Base-by-base conservation (phyloP, 2,888 invertebrate genomes). In the Rutpela maculata region DNA sequence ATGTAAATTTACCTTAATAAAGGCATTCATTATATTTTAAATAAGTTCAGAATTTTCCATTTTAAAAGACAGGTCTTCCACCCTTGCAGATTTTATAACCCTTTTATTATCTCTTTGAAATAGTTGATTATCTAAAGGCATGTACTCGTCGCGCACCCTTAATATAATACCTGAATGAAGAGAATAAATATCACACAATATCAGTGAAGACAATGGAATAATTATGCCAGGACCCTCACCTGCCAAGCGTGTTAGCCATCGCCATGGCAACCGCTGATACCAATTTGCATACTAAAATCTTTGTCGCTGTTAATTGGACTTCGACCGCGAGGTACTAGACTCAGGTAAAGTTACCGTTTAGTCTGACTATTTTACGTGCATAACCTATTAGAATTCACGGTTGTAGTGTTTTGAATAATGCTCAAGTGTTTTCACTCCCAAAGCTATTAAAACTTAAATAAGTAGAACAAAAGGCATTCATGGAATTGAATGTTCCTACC, bases 141-240 rank as follows among this genome's bases (percentile, higher is more conserved):
- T 74, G 72, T 72, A 63, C 63, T 60, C 63, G 72, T 55, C 72
- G 72, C 72, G 72, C 62, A 74, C 78, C 81, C 78, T 76, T 78
- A 77, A 79, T 78, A 78, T 71, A 76, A 79, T 81, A 83, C 84
- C 82, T 81, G 83, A 81, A 80, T 79, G 82, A 80, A 78, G 80
- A 78, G 83, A 83, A 83, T 85, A 84, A 84, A 83, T 84, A 83
- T 83, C 84, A 81, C 83, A 82, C 83, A 84, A 85, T 84, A 85
- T 85, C 81, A 84, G 83, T 78, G 77, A 85, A 86, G 88, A 88
- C 88, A 88, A 89, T 88, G 84, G 87, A 86, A 87, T 88, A 88
- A 88, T 88, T 87, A 87, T 84, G 84, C 83, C 79, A 80, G 84
- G 86, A 86, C 86, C 87, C 85, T 86, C 85, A 86, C 85, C 87